Base-by-base conservation (phyloP, 2,888 invertebrate species). In the Strigamia maritima region DNA sequence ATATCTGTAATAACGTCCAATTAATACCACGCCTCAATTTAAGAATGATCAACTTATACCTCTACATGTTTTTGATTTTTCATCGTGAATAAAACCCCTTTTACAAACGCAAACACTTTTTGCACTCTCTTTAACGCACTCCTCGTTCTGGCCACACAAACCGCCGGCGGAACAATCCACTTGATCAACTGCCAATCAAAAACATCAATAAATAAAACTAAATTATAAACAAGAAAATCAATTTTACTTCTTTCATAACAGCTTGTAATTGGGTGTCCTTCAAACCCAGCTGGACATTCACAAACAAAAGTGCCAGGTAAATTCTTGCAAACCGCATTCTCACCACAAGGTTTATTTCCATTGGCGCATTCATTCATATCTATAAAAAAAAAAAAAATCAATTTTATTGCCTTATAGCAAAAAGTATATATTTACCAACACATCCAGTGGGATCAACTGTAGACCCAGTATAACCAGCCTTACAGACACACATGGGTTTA, bases 331-430 rank as follows among this genome's bases (percentile, higher is more conserved):
- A 95, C 90, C 0, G 95, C 95, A 80, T 94, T 94, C 2, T 88
- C 83, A 40, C 93, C 92, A 85, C 97, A 97, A 6, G 94, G 93
- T 38, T 24, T 35, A 85, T 91, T 93, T 10, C 83, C 84, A 76
- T 89, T 89, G 1, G 89, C 88, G 84, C 97, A 97, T 87, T 97
- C 97, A 85, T 97, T 92, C 81, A 97, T 91, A 86, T 97, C 97
- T 84, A 6, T 74, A 24, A 8, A 8, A 19, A 26, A 28, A 24
- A 2, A 24, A 80, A 35, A 19, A 24, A 16, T 65, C 31, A 6
- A 65, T n/a, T 76, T 26, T n/a, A 7, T 26, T 26, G 22, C n/a
- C n/a, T n/a, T n/a, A n/a, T n/a, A n/a, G n/a, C n/a, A n/a, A n/a
- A n/a, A n/a, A n/a, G n/a, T n/a, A n/a, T n/a, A n/a, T n/a, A n/a